These are phyloP conservation scores for Ametastegia equiseti DNA, from an alignment of 2,888 invertebrate species.

Conservation along the genomic window DNA sequence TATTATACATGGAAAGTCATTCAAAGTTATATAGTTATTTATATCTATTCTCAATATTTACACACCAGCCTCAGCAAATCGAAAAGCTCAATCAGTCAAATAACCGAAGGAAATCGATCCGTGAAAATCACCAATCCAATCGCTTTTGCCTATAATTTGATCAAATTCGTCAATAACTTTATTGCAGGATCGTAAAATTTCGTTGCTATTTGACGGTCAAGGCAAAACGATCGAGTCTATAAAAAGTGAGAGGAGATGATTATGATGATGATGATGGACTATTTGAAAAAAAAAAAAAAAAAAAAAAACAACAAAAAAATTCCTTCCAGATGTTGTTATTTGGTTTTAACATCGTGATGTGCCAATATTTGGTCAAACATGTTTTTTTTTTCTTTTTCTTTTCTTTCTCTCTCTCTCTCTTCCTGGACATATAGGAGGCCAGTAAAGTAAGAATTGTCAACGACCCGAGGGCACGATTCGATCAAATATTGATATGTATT, in stretches of 20 bases:
- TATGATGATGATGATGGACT: too few species aligned
- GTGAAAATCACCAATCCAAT: too few species aligned
- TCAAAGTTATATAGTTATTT: conserved; percentile 14
- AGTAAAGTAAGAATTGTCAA: conserved; percentile 4
- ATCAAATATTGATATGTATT: background rate
- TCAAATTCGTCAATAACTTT: background rate
- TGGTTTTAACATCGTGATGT: background rate
- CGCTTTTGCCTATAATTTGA: too few species aligned
- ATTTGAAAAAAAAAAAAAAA: too few species aligned
- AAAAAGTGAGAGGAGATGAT: too few species aligned
- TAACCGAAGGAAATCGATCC: too few species aligned
- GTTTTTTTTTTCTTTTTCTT: too few species aligned
- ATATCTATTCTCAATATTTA: too few species aligned
- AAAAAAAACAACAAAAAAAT: too few species aligned
- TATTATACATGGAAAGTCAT: conserved; percentile 16
- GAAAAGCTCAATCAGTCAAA: too few species aligned
- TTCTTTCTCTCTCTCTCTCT: conserved; percentile 3
- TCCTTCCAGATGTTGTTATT: too few species aligned
- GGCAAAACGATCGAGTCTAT: background rate
- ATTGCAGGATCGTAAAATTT: background rate
- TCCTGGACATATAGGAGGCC: background rate
- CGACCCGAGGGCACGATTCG: conserved; percentile 27
- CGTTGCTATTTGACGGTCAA: background rate
- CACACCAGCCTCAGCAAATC: too few species aligned
- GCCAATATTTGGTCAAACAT: background rate